phyloP scores from a whole-genome alignment of 2,888 invertebrate species.

The Augiades crinisus region DNA sequence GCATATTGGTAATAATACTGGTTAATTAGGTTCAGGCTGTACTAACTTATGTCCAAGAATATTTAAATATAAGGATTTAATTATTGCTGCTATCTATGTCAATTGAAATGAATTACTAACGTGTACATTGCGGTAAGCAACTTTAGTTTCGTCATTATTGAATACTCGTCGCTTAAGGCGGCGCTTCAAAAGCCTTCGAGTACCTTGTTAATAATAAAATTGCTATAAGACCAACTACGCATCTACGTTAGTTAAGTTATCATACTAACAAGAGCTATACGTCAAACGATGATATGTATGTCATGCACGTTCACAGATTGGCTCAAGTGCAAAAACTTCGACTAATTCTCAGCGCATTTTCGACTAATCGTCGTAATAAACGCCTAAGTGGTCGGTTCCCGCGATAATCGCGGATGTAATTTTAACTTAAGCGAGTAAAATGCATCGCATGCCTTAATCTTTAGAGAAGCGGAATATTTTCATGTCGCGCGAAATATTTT shows the following conservation, averaged over 20 bases:
- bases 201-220: not conserved
- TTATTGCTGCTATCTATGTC: too few relatives aligned
- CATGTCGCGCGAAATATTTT: constrained; percentile 32
- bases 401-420: constrained; percentile 67
- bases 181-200: too few relatives aligned
- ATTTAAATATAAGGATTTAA: too few relatives aligned
- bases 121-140: too few relatives aligned
- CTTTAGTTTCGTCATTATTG: too few relatives aligned
- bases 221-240: too few relatives aligned
- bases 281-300: not conserved
- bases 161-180: too few relatives aligned
- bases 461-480: constrained; percentile 37
- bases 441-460: constrained; percentile 50
- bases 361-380: constrained; percentile 62
- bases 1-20: too few relatives aligned
- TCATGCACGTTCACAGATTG: constrained; percentile 29
- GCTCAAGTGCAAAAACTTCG: constrained; percentile 37
- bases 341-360: constrained; percentile 53
- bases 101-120: too few relatives aligned
- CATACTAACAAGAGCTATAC: not conserved
- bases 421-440: constrained; percentile 51
- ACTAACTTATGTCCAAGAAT: too few relatives aligned
- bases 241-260: constrained; percentile 1
- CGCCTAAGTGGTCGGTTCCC: constrained; percentile 49
- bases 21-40: too few relatives aligned